These are phyloP conservation scores for Rhinatrema bivittatum DNA, from an alignment of 2,797 vertebrate genomes.

Conservation along the genomic window DNA sequence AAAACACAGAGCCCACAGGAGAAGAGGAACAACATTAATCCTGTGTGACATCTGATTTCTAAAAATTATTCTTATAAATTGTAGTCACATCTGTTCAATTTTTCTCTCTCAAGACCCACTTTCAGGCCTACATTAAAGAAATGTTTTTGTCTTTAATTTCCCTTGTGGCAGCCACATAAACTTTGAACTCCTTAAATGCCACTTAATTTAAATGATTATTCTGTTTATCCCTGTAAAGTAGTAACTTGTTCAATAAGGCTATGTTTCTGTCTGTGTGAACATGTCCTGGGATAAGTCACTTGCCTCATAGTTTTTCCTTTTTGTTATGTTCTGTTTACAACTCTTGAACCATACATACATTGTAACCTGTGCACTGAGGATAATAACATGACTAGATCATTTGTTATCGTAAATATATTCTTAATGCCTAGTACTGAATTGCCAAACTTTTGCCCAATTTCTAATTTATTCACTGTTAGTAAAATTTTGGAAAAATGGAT, in stretches of 20 bases:
- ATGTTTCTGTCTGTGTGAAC: constrained; percentile 34
- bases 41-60: constrained; percentile 25
- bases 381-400: too few relatives aligned
- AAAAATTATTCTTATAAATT: constrained; percentile 21
- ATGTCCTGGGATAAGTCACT: constrained; percentile 15
- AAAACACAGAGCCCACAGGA: constrained; percentile 19
- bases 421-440: too few relatives aligned
- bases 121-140: constrained; percentile 23
- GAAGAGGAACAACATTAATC: constrained; percentile 28
- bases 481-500: too few relatives aligned
- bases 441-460: too few relatives aligned
- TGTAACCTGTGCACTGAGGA: too few relatives aligned
- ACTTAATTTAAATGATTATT: constrained; percentile 37
- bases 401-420: too few relatives aligned
- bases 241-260: constrained; percentile 23
- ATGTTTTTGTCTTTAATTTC: constrained; percentile 30
- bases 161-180: constrained; percentile 22
- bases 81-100: constrained; percentile 9
- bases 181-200: constrained; percentile 36
- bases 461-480: too few relatives aligned
- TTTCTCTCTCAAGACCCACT: constrained; percentile 5
- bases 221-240: constrained; percentile 40
- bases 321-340: constrained; percentile 27
- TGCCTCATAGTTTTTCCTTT: constrained; percentile 10
- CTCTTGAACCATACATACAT: too few relatives aligned